phyloP scores from a whole-genome alignment of 1,140 invertebrate species.

The Drosophila repletoides region DNA sequence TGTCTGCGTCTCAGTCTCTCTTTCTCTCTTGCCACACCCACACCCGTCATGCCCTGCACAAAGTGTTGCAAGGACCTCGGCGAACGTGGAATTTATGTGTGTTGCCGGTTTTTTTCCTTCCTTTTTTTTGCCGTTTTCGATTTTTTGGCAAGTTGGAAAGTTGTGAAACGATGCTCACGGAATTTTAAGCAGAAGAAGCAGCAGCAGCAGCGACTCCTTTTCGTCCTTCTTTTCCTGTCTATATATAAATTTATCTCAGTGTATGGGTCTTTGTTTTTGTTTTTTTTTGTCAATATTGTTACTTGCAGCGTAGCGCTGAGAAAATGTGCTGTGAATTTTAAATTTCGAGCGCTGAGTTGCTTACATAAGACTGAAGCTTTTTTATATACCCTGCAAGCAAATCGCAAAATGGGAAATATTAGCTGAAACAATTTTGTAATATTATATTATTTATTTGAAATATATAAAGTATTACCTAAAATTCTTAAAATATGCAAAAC shows the following conservation, averaged over 20 bases:
- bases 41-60: too few relatives aligned
- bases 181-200: conserved; percentile 75
- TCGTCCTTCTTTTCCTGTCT: conserved; percentile 2
- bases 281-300: conserved; percentile 73
- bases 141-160: conserved; percentile 81
- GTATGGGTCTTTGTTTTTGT: not conserved
- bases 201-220: conserved; percentile 36
- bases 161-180: conserved; percentile 82
- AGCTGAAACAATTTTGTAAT: not conserved
- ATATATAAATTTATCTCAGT: not conserved
- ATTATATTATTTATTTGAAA: not conserved
- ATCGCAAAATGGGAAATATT: not conserved
- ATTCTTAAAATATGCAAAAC: too few relatives aligned
- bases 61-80: conserved; percentile 17
- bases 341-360: conserved; percentile 56
- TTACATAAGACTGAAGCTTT: conserved; percentile 55
- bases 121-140: conserved; percentile 44
- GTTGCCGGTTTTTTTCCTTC: conserved; percentile 38
- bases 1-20: not conserved
- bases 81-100: conserved; percentile 63
- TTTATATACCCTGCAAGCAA: not conserved
- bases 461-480: not conserved
- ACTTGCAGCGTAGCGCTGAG: conserved; percentile 53
- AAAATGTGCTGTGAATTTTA: conserved; percentile 80
- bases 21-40: conserved; percentile 33